Percentiles rank a stretch among this genome's conserved stretches.
Conservation (phyloP, 2,888 invertebrate species). For the Tyria jacobaeae region DNA sequence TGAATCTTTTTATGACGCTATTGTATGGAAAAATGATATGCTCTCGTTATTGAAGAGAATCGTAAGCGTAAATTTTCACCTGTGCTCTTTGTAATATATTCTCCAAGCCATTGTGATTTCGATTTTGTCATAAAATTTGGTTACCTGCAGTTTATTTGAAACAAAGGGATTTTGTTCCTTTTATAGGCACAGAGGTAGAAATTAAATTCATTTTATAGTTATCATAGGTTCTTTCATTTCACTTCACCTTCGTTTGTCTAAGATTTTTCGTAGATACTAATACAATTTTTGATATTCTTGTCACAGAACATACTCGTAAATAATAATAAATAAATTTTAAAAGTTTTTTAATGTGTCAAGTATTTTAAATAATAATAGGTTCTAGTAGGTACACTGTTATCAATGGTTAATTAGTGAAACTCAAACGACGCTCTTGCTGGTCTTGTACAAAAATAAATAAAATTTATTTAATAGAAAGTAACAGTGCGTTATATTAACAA, state of each 20-base stretch:
- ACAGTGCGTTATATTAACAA: too few relatives aligned
- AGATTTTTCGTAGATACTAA: too few relatives aligned
- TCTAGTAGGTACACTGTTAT: too few relatives aligned
- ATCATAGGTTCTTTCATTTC: too few relatives aligned
- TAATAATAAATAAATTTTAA: too few relatives aligned
- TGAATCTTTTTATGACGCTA: slow-evolving; percentile 76
- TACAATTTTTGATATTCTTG: too few relatives aligned
- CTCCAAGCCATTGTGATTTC: slow-evolving; percentile 40
- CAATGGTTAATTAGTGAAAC: neutral
- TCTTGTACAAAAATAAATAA: neutral
- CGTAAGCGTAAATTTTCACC: slow-evolving; percentile 62
- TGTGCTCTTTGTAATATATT: slow-evolving; percentile 51
- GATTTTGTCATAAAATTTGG: slow-evolving; percentile 46
- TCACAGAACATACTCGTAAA: too few relatives aligned
- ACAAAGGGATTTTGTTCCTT: slow-evolving; percentile 41
- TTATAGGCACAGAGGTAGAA: slow-evolving; percentile 5
- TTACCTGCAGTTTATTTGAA: slow-evolving; percentile 50
- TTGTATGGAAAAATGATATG: slow-evolving; percentile 75
- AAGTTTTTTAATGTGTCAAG: too few relatives aligned
- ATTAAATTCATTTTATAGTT: neutral
- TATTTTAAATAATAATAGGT: too few relatives aligned
- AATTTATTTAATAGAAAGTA: too few relatives aligned
- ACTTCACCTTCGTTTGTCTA: too few relatives aligned
- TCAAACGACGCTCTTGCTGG: neutral
- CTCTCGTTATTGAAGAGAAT: slow-evolving; percentile 63